Conservation (phyloP, 2,888 invertebrate species). For the Brachyptera risi region DNA sequence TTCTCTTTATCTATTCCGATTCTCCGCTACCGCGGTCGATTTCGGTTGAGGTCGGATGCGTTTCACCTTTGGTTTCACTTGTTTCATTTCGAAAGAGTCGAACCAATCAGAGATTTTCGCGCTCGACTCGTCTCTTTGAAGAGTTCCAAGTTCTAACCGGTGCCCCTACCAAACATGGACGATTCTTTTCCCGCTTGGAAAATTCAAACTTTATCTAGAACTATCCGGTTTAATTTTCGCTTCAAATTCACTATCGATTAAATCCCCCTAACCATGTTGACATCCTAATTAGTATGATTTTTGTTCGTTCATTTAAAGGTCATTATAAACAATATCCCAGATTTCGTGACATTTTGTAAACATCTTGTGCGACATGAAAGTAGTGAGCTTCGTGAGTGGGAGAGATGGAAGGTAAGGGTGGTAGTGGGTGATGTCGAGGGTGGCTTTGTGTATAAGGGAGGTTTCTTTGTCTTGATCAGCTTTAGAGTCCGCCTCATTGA, state of each 20-base stretch:
- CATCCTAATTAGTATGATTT: background rate
- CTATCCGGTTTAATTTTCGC: no score
- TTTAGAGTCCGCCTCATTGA: background rate
- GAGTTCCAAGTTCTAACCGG: background rate
- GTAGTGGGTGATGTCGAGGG: no score
- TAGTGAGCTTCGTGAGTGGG: no score
- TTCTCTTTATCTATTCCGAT: background rate
- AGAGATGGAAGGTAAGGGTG: no score
- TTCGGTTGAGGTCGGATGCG: background rate
- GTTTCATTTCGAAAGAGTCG: background rate
- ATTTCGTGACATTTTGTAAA: background rate
- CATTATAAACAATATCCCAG: background rate
- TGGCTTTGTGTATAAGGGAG: no score
- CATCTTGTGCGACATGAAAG: background rate
- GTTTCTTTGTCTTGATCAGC: background rate
- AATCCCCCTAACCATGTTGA: background rate
- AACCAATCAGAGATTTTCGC: background rate
- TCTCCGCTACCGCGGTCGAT: background rate
- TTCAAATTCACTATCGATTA: background rate
- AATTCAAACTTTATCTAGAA: no score
- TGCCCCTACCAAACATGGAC: no score
- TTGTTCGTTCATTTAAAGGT: background rate
- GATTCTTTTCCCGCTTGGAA: no score
- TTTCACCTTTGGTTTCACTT: background rate
- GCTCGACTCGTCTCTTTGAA: background rate